Base-by-base conservation (phyloP, 1,140 invertebrate species). In the Papilio xuthus region DNA sequence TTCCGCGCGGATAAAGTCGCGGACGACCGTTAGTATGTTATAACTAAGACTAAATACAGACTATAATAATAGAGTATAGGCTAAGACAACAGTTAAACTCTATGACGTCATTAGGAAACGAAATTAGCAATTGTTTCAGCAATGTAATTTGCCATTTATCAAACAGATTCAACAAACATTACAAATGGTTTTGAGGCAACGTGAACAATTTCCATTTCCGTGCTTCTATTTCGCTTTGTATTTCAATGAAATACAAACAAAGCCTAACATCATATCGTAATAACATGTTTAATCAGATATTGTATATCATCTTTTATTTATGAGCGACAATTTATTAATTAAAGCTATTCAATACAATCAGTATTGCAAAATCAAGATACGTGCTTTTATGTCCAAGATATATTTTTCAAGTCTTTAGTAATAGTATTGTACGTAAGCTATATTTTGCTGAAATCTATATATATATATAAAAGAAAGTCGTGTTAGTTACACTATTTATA, bases 81-180 rank as follows among this genome's bases (percentile, higher is more conserved):
- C 20, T 0, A 20, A 60, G 56, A 60, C 4, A 10, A 60, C 2
- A 15, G 60, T 63, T 28, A 28, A 67, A 67, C 26, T 28, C 26
- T 28, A 13, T 67, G 20, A 60, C 20, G n/a, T 56, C n/a, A 67
- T 60, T 60, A 4, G 1, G 12, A 4, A 67, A 67, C 23, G 4
- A 28, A 28, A 67, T 67, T 67, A 15, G 60, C 60, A 28, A 67
- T 67, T 67, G n/a, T 53, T 53, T 60, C 60, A 60, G 20, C 13
- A 67, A 67, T 15, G 26, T 67, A 28, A 67, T 67, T 67, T 15
- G 60, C 60, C 23, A 67, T 67, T 67, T 67, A 67, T 28, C 60
- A 63, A 63, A 63, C 13, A 67, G 26, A 67, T 67, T 67, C n/a
- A 67, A 67, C 60, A 67, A 28, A 67, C 60, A 28, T 67, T 67